Evolutionary conservation across 2,888 invertebrate genomes (phyloP).

Genomic region (Pristionchus entomophagus): DNA sequence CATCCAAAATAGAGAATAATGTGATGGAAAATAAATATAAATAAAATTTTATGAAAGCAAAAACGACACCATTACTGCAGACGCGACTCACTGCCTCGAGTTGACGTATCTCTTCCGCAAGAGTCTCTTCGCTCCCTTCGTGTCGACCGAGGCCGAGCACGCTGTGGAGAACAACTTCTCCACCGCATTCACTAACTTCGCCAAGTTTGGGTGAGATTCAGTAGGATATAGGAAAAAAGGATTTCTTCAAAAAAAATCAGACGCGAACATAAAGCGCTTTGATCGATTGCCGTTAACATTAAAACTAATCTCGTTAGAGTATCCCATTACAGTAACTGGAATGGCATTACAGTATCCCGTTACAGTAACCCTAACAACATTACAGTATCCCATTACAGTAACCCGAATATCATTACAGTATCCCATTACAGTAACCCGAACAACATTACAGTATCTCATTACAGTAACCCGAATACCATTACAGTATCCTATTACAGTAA

Average conservation of each 20-base stretch:
- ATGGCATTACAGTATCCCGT: too few relatives aligned
- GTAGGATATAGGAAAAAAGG: not conserved
- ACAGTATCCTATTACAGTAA: not conserved
- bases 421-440: not conserved
- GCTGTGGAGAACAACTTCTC: constrained; percentile 5
- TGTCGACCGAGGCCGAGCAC: not conserved
- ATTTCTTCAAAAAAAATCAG: too few relatives aligned
- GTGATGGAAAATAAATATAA: not conserved
- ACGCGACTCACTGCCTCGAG: constrained; percentile 39
- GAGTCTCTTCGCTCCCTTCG: constrained; percentile 2
- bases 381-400: too few relatives aligned
- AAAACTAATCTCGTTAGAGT: too few relatives aligned
- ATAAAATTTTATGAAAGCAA: not conserved
- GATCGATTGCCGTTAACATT: too few relatives aligned
- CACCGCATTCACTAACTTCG: constrained; percentile 42
- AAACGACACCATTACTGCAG: too few relatives aligned
- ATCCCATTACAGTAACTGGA: too few relatives aligned
- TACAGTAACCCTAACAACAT: too few relatives aligned
- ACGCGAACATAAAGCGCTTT: too few relatives aligned
- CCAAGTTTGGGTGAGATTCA: constrained; percentile 4
- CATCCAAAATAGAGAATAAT: not conserved
- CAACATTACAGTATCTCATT: not conserved
- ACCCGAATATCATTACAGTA: too few relatives aligned
- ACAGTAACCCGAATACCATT: not conserved
- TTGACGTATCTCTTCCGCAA: constrained; percentile 40